Conservation (phyloP, 1,140 invertebrate genomes). For the Scaptomyza hsui region DNA sequence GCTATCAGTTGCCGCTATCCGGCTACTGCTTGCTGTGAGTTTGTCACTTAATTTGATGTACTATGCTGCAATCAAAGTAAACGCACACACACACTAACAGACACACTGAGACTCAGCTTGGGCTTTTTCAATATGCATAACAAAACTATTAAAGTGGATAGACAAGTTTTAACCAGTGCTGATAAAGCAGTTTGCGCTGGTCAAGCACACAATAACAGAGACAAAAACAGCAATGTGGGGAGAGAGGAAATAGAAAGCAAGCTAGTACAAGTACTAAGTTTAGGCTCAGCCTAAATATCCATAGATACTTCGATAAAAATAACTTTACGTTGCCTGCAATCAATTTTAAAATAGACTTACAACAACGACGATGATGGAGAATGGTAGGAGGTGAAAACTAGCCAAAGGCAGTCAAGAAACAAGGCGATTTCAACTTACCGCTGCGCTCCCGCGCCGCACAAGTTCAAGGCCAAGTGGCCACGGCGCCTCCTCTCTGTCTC, state of each 20-base stretch:
- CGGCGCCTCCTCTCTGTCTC: constrained; percentile 35
- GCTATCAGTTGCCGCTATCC: constrained; percentile 54
- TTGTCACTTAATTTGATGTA: constrained; percentile 61
- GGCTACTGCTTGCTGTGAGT: constrained; percentile 35
- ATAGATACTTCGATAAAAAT: constrained; percentile 44
- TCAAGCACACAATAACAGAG: constrained; percentile 30
- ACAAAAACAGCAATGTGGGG: not conserved
- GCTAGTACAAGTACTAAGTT: not conserved
- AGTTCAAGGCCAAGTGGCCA: constrained; percentile 78
- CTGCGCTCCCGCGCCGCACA: constrained; percentile 59
- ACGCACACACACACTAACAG: constrained; percentile 13
- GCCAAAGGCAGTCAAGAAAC: constrained; percentile 36
- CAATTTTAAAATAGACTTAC: constrained; percentile 56
- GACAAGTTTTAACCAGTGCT: constrained; percentile 59
- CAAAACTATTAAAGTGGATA: constrained; percentile 66
- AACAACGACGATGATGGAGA: constrained; percentile 29
- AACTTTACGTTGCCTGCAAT: constrained; percentile 47
- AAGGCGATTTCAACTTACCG: constrained; percentile 68
- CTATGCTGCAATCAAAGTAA: constrained; percentile 61
- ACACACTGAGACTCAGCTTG: not conserved
- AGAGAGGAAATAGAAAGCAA: constrained; percentile 33
- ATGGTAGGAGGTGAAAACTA: constrained; percentile 27
- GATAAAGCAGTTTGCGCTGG: constrained; percentile 58
- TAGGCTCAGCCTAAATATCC: constrained; percentile 28
- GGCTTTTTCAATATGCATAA: constrained; percentile 56